Conservation (phyloP, 2,113 vertebrate genomes). For the Gila orcuttii region DNA sequence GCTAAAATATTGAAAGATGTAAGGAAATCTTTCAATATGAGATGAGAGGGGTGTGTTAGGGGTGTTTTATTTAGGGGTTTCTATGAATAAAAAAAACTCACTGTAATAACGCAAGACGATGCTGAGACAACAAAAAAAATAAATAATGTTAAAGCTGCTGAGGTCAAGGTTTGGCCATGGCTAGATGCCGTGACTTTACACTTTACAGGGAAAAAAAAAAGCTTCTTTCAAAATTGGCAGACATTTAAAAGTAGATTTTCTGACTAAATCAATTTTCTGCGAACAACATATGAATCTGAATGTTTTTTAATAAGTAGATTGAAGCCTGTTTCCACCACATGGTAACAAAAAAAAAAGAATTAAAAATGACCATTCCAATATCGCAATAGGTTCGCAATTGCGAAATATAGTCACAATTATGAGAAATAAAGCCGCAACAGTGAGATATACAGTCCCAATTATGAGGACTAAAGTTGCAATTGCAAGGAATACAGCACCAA, state of each 20-base stretch:
- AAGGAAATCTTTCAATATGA: conserved; percentile 35
- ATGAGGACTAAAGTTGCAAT: neutral
- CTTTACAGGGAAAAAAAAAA: too few relatives aligned
- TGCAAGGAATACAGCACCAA: neutral
- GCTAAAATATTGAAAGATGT: conserved; percentile 44
- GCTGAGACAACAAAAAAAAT: neutral
- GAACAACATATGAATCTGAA: too few relatives aligned
- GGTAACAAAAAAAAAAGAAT: neutral
- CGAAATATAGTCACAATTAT: too few relatives aligned
- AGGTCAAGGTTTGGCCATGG: neutral
- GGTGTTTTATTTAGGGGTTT: neutral
- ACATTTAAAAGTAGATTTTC: too few relatives aligned
- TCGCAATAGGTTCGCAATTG: too few relatives aligned
- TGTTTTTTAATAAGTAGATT: neutral
- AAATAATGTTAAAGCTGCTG: neutral
- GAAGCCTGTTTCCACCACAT: neutral
- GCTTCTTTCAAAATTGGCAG: too few relatives aligned
- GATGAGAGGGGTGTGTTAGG: neutral
- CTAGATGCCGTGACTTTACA: too few relatives aligned
- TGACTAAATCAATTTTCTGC: too few relatives aligned
- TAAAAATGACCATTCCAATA: too few relatives aligned
- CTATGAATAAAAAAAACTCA: neutral
- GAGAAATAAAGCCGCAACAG: too few relatives aligned
- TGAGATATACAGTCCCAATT: too few relatives aligned
- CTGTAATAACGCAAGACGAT: neutral